Conservation (phyloP, 2,888 invertebrate species). For the Scelioninae gen. 1 region DNA sequence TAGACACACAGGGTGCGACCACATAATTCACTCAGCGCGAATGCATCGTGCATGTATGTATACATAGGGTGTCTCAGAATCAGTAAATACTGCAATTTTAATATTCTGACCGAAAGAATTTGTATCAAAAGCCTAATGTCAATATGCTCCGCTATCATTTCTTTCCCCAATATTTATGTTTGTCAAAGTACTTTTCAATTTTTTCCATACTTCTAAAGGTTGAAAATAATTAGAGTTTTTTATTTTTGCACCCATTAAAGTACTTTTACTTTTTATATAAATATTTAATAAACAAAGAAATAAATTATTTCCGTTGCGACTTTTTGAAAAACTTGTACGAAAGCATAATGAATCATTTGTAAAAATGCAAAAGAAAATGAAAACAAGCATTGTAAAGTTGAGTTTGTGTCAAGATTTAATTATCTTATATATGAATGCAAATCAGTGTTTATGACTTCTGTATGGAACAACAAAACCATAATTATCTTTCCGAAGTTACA, state of each 20-base stretch:
- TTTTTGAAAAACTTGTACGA: too few relatives aligned
- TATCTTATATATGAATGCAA: constrained; percentile 1
- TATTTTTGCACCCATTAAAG: too few relatives aligned
- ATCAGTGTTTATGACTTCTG: constrained; percentile 3
- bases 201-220: background rate
- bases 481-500: background rate
- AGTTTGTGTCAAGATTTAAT: constrained; percentile 10
- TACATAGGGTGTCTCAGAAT: constrained; percentile 38
- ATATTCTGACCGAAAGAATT: constrained; percentile 6
- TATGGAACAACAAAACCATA: background rate
- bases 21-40: constrained; percentile 50
- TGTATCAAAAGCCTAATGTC: constrained; percentile 10
- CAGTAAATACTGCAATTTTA: constrained; percentile 27
- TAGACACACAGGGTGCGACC: constrained; percentile 52
- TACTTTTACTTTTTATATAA: background rate
- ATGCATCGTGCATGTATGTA: constrained; percentile 22
- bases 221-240: too few relatives aligned
- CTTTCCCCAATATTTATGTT: constrained; percentile 7
- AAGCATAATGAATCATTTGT: background rate
- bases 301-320: too few relatives aligned
- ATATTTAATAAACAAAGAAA: too few relatives aligned
- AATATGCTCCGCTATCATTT: background rate
- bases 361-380: constrained; percentile 4
- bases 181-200: background rate
- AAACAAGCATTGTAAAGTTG: constrained; percentile 3